These are phyloP conservation scores for Antennarius maculatus DNA, from an alignment of 2,797 vertebrate species.

Conservation along the genomic window DNA sequence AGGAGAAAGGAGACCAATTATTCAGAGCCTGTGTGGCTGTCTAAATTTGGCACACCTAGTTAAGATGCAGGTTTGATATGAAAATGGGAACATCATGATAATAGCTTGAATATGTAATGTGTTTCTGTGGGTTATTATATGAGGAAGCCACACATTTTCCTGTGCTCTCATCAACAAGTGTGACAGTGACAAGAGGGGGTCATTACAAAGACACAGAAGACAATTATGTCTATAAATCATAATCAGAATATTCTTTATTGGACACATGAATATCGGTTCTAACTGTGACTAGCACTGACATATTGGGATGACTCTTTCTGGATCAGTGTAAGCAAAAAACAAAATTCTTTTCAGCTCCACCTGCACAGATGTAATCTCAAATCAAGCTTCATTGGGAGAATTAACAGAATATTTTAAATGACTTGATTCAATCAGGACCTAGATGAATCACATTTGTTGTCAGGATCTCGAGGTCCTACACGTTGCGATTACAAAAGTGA, in stretches of 20 bases:
- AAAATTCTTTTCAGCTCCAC: background rate
- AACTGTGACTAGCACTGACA: background rate
- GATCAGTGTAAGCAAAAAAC: background rate
- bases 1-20: background rate
- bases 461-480: too few species aligned
- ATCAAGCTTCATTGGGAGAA: too few species aligned
- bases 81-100: constrained; percentile 4
- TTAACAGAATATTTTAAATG: too few species aligned
- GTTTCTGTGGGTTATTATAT: background rate
- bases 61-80: constrained; percentile 30
- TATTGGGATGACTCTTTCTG: background rate
- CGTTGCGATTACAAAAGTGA: too few species aligned
- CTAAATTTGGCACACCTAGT: constrained; percentile 24
- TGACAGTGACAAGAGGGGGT: background rate
- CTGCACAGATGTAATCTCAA: background rate
- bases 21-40: background rate
- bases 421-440: too few species aligned
- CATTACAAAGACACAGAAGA: background rate
- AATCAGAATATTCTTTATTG: background rate
- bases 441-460: too few species aligned
- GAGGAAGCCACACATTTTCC: background rate
- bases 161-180: constrained; percentile 1
- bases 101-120: constrained; percentile 15
- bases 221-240: background rate
- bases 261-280: background rate